A percentile compares a stretch with the other conserved stretches of the same genome.
phyloP scores from a whole-genome alignment of 2,113 vertebrate species.

The Microcebus murinus region DNA sequence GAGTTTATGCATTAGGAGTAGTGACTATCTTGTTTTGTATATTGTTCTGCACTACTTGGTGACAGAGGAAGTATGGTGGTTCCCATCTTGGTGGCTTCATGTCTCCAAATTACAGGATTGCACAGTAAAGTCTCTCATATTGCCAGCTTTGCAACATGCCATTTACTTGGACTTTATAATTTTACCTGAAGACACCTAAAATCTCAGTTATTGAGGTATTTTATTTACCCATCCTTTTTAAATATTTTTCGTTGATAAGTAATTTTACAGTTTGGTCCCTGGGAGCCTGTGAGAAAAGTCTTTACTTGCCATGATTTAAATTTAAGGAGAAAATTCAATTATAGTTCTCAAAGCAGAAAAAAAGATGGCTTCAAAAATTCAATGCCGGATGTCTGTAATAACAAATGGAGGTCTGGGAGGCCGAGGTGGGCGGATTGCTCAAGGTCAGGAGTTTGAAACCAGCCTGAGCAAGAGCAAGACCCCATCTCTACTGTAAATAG shows the following conservation, averaged over 20 bases:
- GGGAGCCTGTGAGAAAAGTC: neutral
- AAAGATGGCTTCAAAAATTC: neutral
- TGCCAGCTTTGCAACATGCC: neutral
- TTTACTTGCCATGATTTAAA: slow-evolving; percentile 41
- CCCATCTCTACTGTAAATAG: too few relatives aligned
- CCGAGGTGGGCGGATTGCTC: too few relatives aligned
- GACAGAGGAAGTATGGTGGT: neutral
- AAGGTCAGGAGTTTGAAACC: too few relatives aligned
- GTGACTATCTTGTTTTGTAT: neutral
- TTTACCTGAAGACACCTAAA: neutral
- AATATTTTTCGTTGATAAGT: slow-evolving; percentile 2
- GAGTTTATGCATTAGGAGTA: neutral
- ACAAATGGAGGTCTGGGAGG: neutral
- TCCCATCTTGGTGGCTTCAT: neutral
- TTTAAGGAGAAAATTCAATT: slow-evolving; percentile 21
- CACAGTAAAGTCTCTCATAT: neutral
- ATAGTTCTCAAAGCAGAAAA: neutral
- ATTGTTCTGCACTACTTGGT: neutral
- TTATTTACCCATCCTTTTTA: neutral
- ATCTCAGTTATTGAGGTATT: neutral
- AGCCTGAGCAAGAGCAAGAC: too few relatives aligned
- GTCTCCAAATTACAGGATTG: neutral
- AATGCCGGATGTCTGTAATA: neutral
- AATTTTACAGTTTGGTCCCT: slow-evolving; percentile 7
- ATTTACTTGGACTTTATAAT: neutral